These are phyloP conservation scores for Drosophila tani DNA, from an alignment of 1,140 invertebrate genomes.

Conservation along the genomic window DNA sequence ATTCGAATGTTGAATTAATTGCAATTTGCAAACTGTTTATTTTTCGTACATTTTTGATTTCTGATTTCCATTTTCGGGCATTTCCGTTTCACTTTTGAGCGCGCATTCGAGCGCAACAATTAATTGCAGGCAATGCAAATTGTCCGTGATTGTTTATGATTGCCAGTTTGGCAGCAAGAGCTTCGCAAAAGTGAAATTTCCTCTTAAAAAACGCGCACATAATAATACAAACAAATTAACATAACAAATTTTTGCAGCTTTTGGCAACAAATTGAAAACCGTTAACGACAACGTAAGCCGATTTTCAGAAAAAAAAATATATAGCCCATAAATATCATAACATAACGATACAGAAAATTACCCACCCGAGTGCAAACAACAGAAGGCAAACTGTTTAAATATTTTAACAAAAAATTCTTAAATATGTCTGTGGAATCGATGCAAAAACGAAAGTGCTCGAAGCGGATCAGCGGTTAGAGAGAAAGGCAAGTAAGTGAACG, in stretches of 20 bases:
- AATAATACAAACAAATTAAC: constrained; percentile 40
- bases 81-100: constrained; percentile 69
- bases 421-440: constrained; percentile 58
- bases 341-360: constrained; percentile 31
- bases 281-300: constrained; percentile 23
- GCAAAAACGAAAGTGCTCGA: constrained; percentile 65
- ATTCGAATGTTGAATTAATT: constrained; percentile 71
- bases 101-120: constrained; percentile 77
- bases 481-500: constrained; percentile 55
- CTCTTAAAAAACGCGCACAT: constrained; percentile 22
- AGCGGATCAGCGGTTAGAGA: constrained; percentile 48
- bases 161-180: constrained; percentile 43
- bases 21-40: constrained; percentile 65
- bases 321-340: constrained; percentile 27
- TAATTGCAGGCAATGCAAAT: constrained; percentile 68
- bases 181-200: constrained; percentile 56
- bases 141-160: constrained; percentile 52
- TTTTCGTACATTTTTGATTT: constrained; percentile 40
- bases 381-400: constrained; percentile 76
- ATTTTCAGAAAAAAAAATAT: constrained; percentile 16
- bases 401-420: constrained; percentile 58
- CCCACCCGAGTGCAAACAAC: constrained; percentile 54
- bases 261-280: constrained; percentile 45
- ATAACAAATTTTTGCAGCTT: constrained; percentile 42
- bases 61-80: constrained; percentile 55